These are phyloP conservation scores for Euphysa ruthae DNA, from an alignment of 30 jellyfish, hydroid and myxozoan genomes.

Conservation along the genomic window DNA sequence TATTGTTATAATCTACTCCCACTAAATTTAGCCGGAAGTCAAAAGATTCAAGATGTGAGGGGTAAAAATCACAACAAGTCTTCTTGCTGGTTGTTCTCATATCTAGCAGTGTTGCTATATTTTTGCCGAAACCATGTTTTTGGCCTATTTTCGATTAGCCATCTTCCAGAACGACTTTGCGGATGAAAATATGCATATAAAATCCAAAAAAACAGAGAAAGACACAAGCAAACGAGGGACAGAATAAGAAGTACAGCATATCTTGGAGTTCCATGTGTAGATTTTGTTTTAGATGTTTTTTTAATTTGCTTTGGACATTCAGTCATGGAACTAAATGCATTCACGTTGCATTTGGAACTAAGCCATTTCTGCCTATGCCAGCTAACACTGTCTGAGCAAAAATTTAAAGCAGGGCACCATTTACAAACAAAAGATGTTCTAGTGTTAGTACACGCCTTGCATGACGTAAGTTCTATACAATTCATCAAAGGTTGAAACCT, in stretches of 20 bases:
- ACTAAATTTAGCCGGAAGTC: too few relatives aligned
- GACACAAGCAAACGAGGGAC: not conserved
- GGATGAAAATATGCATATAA: slow-evolving; percentile 21
- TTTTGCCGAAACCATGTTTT: not conserved
- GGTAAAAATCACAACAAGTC: too few relatives aligned
- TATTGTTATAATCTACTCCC: too few relatives aligned
- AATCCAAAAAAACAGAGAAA: not conserved
- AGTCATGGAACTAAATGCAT: slow-evolving; percentile 9
- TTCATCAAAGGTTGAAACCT: slow-evolving; percentile 36
- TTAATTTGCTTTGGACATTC: slow-evolving; percentile 25
- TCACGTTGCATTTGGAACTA: slow-evolving; percentile 24
- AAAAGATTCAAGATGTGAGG: too few relatives aligned
- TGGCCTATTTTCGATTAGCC: slow-evolving; percentile 24
- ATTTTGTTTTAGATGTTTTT: too few relatives aligned
- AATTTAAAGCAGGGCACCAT: slow-evolving; percentile 62
- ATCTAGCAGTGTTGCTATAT: too few relatives aligned
- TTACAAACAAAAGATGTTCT: slow-evolving; percentile 45
- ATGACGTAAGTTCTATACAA: slow-evolving; percentile 48
- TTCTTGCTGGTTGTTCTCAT: too few relatives aligned
- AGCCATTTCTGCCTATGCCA: slow-evolving; percentile 76
- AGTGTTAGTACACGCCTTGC: slow-evolving; percentile 45
- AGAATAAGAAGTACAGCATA: too few relatives aligned
- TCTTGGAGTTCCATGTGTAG: too few relatives aligned
- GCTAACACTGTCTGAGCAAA: slow-evolving; percentile 66
- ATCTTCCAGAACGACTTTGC: slow-evolving; percentile 14